Evolutionary conservation across 2,113 vertebrate genomes (phyloP).

Genomic region (Gallinago jamesoni): DNA sequence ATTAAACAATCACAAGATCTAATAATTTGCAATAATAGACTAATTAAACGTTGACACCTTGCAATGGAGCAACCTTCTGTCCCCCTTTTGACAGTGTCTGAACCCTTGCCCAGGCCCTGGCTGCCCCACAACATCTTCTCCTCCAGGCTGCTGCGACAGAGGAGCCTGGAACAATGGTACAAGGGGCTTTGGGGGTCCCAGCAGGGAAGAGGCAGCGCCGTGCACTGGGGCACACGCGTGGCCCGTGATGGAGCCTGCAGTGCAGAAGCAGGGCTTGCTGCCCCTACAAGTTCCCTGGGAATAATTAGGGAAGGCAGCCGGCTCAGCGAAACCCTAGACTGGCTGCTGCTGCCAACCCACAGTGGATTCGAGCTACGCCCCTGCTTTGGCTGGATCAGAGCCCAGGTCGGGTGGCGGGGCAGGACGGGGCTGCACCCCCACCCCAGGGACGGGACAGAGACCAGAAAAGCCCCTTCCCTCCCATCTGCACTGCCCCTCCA

Average conservation of each 20-base stretch:
- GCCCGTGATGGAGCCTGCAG: neutral
- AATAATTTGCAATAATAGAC: slow-evolving; percentile 64
- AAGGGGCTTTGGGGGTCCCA: neutral
- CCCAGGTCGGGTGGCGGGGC: neutral
- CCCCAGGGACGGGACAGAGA: neutral
- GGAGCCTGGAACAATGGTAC: rapidly evolving
- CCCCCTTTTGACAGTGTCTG: neutral
- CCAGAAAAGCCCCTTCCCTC: neutral
- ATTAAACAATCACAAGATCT: slow-evolving; percentile 66
- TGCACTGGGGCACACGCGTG: neutral
- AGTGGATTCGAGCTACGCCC: slow-evolving; percentile 17
- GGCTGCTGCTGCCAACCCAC: slow-evolving; percentile 35
- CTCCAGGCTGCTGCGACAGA: neutral
- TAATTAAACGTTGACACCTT: slow-evolving; percentile 44
- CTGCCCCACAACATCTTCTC: neutral
- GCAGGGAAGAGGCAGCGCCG: neutral
- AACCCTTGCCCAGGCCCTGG: neutral
- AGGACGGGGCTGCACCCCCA: neutral
- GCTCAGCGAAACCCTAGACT: slow-evolving; percentile 52
- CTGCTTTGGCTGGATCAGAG: slow-evolving; percentile 42
- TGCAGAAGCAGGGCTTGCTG: neutral
- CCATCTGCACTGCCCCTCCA: rapidly evolving
- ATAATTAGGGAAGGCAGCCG: slow-evolving; percentile 43
- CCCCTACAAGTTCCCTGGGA: slow-evolving; percentile 33
- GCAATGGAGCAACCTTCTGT: neutral